Evolutionary conservation across 2,888 invertebrate species (phyloP).

Genomic region (Xestia c-nigrum): DNA sequence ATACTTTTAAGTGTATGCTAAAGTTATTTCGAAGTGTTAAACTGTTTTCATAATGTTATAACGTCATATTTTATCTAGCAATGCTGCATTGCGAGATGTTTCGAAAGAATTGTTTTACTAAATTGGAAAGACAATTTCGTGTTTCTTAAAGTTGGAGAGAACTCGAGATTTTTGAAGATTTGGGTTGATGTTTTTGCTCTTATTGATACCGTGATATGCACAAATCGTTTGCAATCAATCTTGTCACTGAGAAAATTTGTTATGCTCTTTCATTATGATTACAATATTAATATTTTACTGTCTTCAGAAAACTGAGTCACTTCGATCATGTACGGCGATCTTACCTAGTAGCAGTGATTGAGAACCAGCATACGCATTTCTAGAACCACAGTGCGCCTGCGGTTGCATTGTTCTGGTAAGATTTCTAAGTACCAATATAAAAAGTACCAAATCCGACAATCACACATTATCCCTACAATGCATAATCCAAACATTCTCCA

Average conservation of each 20-base stretch:
- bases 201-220: background rate
- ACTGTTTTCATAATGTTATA: slow-evolving; percentile 65
- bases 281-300: background rate
- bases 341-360: no score
- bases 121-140: slow-evolving; percentile 4
- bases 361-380: background rate
- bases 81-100: slow-evolving; percentile 35
- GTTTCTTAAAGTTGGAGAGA: background rate
- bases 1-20: slow-evolving; percentile 68
- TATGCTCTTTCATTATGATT: no score
- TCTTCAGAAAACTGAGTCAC: background rate
- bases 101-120: slow-evolving; percentile 27
- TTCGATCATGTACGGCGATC: background rate
- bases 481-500: slow-evolving; percentile 19
- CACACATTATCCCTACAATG: background rate
- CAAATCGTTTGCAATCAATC: background rate
- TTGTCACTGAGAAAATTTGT: background rate
- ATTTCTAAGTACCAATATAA: background rate
- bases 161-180: background rate
- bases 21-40: slow-evolving; percentile 67
- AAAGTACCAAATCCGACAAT: slow-evolving; percentile 3
- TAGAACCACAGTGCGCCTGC: no score
- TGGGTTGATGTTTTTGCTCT: background rate
- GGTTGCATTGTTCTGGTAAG: background rate
- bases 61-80: slow-evolving; percentile 49